Evolutionary conservation across 2,888 invertebrate genomes (phyloP), one percentile per base, ranked within the genome.

Genomic region (Caenorhabditis sp.): DNA sequence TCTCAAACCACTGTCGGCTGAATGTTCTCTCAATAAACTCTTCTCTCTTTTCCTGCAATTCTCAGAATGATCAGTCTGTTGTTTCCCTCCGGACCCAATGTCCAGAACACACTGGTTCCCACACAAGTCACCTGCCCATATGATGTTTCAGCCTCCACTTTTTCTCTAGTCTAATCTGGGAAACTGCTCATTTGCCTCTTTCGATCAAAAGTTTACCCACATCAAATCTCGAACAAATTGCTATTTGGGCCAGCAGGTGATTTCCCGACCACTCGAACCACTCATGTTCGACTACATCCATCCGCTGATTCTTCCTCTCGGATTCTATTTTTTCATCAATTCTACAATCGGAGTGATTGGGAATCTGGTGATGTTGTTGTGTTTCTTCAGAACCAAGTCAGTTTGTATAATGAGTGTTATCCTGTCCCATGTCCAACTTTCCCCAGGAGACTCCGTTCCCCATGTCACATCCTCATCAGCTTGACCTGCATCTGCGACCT

Each of bases 401-500:
- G 35, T 35, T 22, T n/a, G n/a, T n/a, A n/a, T n/a, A n/a, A n/a
- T n/a, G n/a, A n/a, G n/a, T n/a, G n/a, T n/a, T n/a, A n/a, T n/a
- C n/a, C n/a, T n/a, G n/a, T n/a, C 13, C 40, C 2, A 20, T 2
- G n/a, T 3, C 18, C 47, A 47, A 18, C 9, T 47, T 47, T 18
- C 5, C 40, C 9, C 55, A 82, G 82, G 51, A 20, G 64, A 35
- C 72, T 82, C 20, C 77, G 82, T 20, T 80, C 82, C 5, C 82
- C 84, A 9, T 84, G 84, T 51, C 84, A 84, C 51, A 58, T 82
- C 20, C 56, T 84, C 2, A 84, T 84, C 18, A 69, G 64, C 18
- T 22, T 82, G 5, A 84, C 81, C 11, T 84, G 81, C 55, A 47
- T 82, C 3, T 64, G 68, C 9, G 84, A 84, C 22, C 50, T 74